Evolutionary conservation across 2,797 vertebrate genomes (phyloP).

Genomic region (Microcaecilia unicolor): DNA sequence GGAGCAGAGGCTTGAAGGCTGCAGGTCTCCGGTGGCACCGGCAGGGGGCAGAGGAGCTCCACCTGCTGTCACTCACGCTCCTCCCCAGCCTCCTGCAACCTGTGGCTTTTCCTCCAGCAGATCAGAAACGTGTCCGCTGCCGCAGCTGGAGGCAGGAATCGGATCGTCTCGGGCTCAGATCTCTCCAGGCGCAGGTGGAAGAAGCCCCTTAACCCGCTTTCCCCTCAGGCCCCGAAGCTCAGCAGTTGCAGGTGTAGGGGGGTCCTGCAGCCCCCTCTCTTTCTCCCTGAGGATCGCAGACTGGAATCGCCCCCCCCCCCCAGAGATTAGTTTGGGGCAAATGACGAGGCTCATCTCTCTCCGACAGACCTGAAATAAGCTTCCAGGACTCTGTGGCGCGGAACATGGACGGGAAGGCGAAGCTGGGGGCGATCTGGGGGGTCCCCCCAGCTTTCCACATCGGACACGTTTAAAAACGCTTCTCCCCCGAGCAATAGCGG

Average conservation of each 20-base stretch:
- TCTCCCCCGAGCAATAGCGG: too few species aligned
- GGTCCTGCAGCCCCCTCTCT: too few species aligned
- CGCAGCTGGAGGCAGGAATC: too few species aligned
- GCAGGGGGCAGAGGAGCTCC: not conserved
- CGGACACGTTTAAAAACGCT: too few species aligned
- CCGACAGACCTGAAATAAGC: too few species aligned
- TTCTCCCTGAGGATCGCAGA: not conserved
- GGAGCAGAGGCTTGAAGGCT: too few species aligned
- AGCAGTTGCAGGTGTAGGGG: too few species aligned
- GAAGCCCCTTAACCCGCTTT: not conserved
- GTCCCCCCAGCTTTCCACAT: not conserved
- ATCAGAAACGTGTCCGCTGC: not conserved
- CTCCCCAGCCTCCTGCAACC: not conserved
- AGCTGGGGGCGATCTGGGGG: not conserved
- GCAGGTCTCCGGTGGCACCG: too few species aligned
- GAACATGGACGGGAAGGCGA: not conserved
- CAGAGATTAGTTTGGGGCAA: too few species aligned
- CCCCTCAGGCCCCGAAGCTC: not conserved
- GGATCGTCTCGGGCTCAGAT: too few species aligned
- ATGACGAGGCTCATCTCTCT: not conserved
- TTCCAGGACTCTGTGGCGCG: not conserved
- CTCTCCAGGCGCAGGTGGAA: too few species aligned
- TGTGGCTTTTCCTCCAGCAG: slow-evolving; percentile 3
- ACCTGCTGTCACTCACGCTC: not conserved
- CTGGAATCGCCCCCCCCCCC: not conserved